Base-by-base conservation (phyloP, 2,888 invertebrate genomes). In the Kryphioiulus occultus region DNA sequence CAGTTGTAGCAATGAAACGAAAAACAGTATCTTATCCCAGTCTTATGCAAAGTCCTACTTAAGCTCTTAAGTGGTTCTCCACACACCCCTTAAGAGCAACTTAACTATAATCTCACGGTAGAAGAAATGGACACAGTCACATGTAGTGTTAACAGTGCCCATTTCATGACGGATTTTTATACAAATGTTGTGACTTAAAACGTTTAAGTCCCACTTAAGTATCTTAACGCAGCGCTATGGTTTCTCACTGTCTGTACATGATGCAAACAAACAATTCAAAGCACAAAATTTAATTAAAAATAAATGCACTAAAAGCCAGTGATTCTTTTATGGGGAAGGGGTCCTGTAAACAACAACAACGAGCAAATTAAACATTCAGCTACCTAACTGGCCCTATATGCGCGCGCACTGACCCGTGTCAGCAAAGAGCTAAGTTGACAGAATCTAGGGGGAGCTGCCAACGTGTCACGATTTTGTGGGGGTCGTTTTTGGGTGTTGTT, bases 251-350 rank as follows among this genome's bases (percentile, higher is more conserved):
- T 68, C 22, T 15, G 1, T 68, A 68, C 68, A 26, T 68, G 10
- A 26, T 68, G 12, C 22, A 68, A 68, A 22, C 7, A 10, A 22
- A 68, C 5, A 22, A 17, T n/a, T 53, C 5, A 2, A 35, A 68
- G 12, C 26, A 26, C 7, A 68, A 68, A 4, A 26, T 22, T 68
- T 19, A 53, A 53, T 2, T 5, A 53, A 5, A 3, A 68, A 22
- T 26, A 68, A 68, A 22, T 68, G 68, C 68, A 68, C 68, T 68
- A 7, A 26, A 68, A 68, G 68, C 68, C 68, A 68, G 68, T 68
- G 68, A 68, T 68, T 68, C 68, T 68, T 4, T 4, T 22, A 59
- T 10, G 10, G 10, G 68, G 68, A 10, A 22, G n/a, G 19, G 19
- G 59, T 59, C 26, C 26, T 68, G 26, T 0, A 68, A 68, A 22